These are phyloP conservation scores for Eumerus sabulonum DNA, from an alignment of 2,888 invertebrate genomes.

Conservation along the genomic window DNA sequence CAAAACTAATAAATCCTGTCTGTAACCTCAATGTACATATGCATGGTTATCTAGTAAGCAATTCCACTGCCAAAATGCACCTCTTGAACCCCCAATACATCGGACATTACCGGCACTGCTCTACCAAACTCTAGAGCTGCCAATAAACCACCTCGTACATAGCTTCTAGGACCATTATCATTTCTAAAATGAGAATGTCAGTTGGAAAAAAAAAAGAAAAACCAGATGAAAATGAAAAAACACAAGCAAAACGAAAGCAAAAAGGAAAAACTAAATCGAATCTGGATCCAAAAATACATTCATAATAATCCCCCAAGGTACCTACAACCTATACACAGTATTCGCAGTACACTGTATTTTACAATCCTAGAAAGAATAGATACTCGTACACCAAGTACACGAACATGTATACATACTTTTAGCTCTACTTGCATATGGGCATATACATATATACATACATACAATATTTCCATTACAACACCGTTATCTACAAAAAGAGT, in stretches of 20 bases:
- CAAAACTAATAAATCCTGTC: conserved; percentile 56
- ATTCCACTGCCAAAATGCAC: conserved; percentile 42
- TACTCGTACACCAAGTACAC: no score
- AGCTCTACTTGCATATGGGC: neutral
- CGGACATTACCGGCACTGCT: no score
- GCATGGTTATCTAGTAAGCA: conserved; percentile 24
- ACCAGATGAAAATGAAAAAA: neutral
- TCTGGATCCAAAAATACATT: conserved; percentile 53
- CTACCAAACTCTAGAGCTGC: no score
- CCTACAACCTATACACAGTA: neutral
- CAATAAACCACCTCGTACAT: no score
- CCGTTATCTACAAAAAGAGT: conserved; percentile 34
- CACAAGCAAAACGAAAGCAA: neutral
- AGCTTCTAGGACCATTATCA: conserved; percentile 4
- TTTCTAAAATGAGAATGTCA: conserved; percentile 27
- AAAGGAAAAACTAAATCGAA: conserved; percentile 46
- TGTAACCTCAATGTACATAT: conserved; percentile 17
- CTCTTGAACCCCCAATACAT: conserved; percentile 2
- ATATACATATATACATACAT: conserved; percentile 6
- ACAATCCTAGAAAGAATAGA: conserved; percentile 26
- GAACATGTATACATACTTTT: neutral
- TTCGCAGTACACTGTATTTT: no score
- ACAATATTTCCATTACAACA: conserved; percentile 24
- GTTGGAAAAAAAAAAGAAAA: neutral
- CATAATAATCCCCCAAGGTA: conserved; percentile 39